Conservation (phyloP, 2,797 vertebrate genomes). For the Hyperoplus lanceolatus region DNA sequence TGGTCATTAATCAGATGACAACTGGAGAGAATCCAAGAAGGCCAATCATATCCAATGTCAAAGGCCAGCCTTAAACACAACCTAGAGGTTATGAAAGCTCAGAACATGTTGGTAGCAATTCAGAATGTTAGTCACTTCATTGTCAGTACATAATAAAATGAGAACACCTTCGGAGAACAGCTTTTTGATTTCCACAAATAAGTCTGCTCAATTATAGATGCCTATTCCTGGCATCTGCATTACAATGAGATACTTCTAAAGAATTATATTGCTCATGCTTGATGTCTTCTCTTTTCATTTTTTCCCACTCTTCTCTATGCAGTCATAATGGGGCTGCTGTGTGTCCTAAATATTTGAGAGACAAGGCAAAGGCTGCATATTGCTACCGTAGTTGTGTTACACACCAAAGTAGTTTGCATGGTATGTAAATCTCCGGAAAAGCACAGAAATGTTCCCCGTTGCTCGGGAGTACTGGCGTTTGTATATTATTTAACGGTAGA, state of each 20-base stretch:
- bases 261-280: not conserved
- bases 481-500: not conserved
- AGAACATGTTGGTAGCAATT: too few species aligned
- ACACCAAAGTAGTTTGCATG: not conserved
- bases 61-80: not conserved
- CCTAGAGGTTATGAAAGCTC: too few species aligned
- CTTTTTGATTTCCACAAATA: not conserved
- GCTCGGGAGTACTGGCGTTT: not conserved
- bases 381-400: not conserved
- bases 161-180: not conserved
- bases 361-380: not conserved
- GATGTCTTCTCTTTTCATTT: not conserved
- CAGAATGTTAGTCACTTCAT: too few species aligned
- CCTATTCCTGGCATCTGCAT: not conserved
- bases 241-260: not conserved
- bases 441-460: not conserved
- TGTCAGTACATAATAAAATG: not conserved
- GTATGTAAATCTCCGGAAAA: not conserved
- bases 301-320: not conserved
- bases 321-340: not conserved
- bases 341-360: constrained; percentile 3
- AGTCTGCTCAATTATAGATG: too few species aligned
- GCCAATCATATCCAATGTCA: constrained; percentile 6
- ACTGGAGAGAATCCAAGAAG: constrained; percentile 3
- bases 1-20: constrained; percentile 19